Evolutionary conservation across 2,888 invertebrate species (phyloP).

Genomic region (Nymphalis polychloros): DNA sequence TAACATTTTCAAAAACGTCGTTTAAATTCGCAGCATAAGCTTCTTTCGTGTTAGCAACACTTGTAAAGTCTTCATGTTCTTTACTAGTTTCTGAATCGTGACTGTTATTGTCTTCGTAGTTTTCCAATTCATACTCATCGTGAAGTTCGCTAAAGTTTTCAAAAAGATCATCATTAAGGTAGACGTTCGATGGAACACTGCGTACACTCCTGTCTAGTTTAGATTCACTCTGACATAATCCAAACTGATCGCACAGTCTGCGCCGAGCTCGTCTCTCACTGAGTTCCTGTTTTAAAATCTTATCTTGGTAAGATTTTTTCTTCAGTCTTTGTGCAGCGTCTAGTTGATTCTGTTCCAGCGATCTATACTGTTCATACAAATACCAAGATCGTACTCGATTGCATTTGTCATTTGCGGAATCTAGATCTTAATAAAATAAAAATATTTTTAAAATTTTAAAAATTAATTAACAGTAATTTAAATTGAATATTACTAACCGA

Average conservation of each 20-base stretch:
- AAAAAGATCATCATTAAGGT: slow-evolving; percentile 55
- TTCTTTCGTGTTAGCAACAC: slow-evolving; percentile 46
- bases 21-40: slow-evolving; percentile 48
- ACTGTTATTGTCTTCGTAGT: slow-evolving; percentile 46
- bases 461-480: not conserved
- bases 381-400: slow-evolving; percentile 73
- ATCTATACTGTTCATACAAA: slow-evolving; percentile 71
- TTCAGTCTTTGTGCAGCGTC: slow-evolving; percentile 63
- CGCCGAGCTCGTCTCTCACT: slow-evolving; percentile 63
- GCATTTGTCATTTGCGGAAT: slow-evolving; percentile 58
- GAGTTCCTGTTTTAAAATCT: slow-evolving; percentile 61
- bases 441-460: slow-evolving; percentile 35
- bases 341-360: slow-evolving; percentile 64
- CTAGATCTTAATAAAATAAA: slow-evolving; percentile 50
- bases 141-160: slow-evolving; percentile 59
- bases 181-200: slow-evolving; percentile 44
- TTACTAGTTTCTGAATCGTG: slow-evolving; percentile 45
- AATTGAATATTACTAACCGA: not conserved
- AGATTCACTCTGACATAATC: slow-evolving; percentile 51
- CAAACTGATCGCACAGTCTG: slow-evolving; percentile 55
- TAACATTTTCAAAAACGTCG: slow-evolving; percentile 52
- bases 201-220: slow-evolving; percentile 43
- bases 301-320: slow-evolving; percentile 62
- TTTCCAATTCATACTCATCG: slow-evolving; percentile 48
- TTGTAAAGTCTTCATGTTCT: slow-evolving; percentile 49